Conservation (phyloP, 2,113 vertebrate genomes). For the Globicephala melas region DNA sequence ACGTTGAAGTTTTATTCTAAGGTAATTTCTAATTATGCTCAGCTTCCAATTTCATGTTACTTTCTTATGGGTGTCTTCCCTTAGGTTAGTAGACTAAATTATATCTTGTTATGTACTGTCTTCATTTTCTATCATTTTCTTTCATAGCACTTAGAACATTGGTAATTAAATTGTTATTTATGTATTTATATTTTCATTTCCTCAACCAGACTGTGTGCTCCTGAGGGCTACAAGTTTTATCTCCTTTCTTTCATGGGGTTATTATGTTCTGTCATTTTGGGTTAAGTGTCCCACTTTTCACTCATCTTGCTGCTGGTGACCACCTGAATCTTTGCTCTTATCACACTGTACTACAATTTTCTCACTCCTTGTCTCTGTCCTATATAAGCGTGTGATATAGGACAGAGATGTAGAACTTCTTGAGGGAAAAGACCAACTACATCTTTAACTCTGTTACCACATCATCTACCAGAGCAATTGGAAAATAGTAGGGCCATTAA, state of each 20-base stretch:
- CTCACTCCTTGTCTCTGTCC: not conserved
- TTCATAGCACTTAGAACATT: not conserved
- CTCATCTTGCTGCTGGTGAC: not conserved
- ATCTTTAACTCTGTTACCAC: not conserved
- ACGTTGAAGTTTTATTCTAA: not conserved
- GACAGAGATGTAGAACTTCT: not conserved
- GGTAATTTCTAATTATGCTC: slow-evolving; percentile 27
- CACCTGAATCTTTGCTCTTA: not conserved
- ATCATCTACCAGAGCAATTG: not conserved
- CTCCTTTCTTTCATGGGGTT: not conserved
- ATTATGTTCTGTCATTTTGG: not conserved
- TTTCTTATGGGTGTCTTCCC: not conserved
- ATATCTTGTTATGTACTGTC: not conserved
- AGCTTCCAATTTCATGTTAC: not conserved
- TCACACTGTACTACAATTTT: not conserved
- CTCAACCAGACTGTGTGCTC: not conserved
- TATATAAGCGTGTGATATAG: not conserved
- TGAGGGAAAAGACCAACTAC: not conserved
- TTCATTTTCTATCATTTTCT: not conserved
- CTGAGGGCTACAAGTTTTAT: not conserved
- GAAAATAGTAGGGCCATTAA: not conserved
- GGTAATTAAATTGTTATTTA: slow-evolving; percentile 13
- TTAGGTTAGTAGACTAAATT: not conserved
- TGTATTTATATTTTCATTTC: not conserved
- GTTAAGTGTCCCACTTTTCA: not conserved